These are phyloP conservation scores for Pristionchus entomophagus DNA, from an alignment of 2,888 invertebrate species.

Conservation along the genomic window DNA sequence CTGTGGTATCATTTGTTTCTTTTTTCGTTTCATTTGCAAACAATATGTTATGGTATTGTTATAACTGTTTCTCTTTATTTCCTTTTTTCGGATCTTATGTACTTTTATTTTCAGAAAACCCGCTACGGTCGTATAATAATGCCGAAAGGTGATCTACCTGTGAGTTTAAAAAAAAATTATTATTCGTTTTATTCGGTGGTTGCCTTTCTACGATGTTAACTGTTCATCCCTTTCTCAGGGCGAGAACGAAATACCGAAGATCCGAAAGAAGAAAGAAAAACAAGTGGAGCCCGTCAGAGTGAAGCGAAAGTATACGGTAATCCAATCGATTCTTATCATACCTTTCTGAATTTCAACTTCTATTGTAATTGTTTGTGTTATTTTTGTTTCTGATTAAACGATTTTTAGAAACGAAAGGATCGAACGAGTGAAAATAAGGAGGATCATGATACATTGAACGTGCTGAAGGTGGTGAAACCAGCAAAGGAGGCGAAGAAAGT, in stretches of 20 bases:
- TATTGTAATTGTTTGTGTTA: no score
- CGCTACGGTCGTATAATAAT: conserved; percentile 11
- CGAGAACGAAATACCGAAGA: not conserved
- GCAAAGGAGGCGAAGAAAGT: not conserved
- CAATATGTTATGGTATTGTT: not conserved
- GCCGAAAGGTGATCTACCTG: conserved; percentile 7
- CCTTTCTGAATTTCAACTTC: not conserved
- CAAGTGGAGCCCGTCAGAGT: not conserved
- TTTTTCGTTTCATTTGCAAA: not conserved
- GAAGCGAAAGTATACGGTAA: conserved; percentile 34
- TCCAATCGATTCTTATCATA: not conserved
- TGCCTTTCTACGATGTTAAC: no score
- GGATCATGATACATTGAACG: not conserved
- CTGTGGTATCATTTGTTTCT: not conserved
- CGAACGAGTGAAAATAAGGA: not conserved
- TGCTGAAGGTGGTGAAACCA: not conserved
- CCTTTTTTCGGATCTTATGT: not conserved
- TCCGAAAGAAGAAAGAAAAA: not conserved
- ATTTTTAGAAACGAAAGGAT: not conserved
- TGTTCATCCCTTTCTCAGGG: not conserved
- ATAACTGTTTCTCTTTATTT: not conserved
- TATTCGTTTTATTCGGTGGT: no score
- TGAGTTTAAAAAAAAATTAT: not conserved
- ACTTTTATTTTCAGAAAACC: not conserved
- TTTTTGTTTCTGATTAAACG: no score